Base-by-base conservation (phyloP, 2,113 vertebrate genomes). In the Pitta sordida region DNA sequence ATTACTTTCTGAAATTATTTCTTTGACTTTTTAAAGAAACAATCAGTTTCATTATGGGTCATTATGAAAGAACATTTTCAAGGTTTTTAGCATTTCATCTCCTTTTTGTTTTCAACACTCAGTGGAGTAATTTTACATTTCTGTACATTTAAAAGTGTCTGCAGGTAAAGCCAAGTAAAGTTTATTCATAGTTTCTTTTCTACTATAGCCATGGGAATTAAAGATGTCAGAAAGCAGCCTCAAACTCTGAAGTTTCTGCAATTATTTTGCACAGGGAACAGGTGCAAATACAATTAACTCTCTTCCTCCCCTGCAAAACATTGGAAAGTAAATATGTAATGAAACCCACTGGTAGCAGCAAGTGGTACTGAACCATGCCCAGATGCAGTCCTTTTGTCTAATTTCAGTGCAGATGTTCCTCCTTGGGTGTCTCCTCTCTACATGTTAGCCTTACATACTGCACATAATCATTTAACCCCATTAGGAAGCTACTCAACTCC, bases 401-500 rank as follows among this genome's bases (percentile, higher is more conserved):
- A 0, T 56, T 60, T 56, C 60, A 65, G 27, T 65, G 51, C 20
- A 64, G 13, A 3, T 69, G 5, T 63, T 75, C 56, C 18, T 27
- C 46, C 48, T 48, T 51, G 30, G 8, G 4, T 68, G 15, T 68
- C 32, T 90, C 15, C 24, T 39, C 36, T 73, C 22, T 76, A 27
- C 2, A 2, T 5, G 7, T 79, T 71, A 36, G 15, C n/a, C 24
- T 75, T 60, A 32, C 5, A 39, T 60, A n/a, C 36, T 64, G 27
- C 13, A 44, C 13, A 4, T 41, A 1, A 2, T 49, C 22, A 6
- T 71, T 85, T 70, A 70, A 70, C 0, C 0, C 15, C 2, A 0
- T 49, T 76, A 43, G 46, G 56, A 51, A 83, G 34, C 27, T 71
- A n/a, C 36, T 63, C 43, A 59, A 4, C 32, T 49, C n/a, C 11